Base-by-base conservation (phyloP, 2,888 invertebrate genomes). In the Gastracanthus pulcherrimus region DNA sequence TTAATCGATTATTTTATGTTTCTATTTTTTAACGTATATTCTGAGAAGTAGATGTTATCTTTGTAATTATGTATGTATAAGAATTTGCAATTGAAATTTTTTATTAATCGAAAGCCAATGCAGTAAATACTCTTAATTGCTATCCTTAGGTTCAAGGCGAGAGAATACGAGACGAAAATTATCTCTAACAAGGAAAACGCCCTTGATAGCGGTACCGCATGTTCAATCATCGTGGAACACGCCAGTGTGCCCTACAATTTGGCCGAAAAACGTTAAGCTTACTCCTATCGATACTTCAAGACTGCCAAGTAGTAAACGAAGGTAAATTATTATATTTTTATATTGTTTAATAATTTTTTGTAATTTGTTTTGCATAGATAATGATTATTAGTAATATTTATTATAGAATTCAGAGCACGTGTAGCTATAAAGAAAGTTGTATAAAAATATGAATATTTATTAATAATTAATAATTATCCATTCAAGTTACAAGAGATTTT, bases 241-340 rank as follows among this genome's bases (percentile, higher is more conserved):
- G 29, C 87, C 90, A 58, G 88, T 89, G 38, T 87, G 86, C 76
- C 87, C 88, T 60, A 87, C 88, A 38, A 86, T 88, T 26, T 90
- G 88, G 88, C 88, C 90, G 51, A 90, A 90, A 85, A 91, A 90
- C 76, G 83, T 90, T 26, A 90, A 88, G 74, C 89, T 91, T 48
- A 89, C 90, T 66, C 91, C 91, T n/a, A 87, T 91, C 75, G 88
- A 90, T 83, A 86, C 87, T 74, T 85, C 90, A 23, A 86, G 87
- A 84, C 84, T 91, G 83, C 87, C 90, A 34, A 89, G 86, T 84
- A 87, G 86, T 80, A 90, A 88, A 85, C 88, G 87, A 78, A 88
- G 90, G 91, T 82, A 48, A 55, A 70, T 6, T 45, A 19, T 34
- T 1, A 0, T 4, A 31, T 19, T 31, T 31, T 5, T n/a, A 9